A percentile compares a stretch with the other conserved stretches of the same genome.
These are phyloP conservation scores for Pygoscelis adeliae DNA, from an alignment of 2,113 vertebrate genomes.

Conservation along the genomic window DNA sequence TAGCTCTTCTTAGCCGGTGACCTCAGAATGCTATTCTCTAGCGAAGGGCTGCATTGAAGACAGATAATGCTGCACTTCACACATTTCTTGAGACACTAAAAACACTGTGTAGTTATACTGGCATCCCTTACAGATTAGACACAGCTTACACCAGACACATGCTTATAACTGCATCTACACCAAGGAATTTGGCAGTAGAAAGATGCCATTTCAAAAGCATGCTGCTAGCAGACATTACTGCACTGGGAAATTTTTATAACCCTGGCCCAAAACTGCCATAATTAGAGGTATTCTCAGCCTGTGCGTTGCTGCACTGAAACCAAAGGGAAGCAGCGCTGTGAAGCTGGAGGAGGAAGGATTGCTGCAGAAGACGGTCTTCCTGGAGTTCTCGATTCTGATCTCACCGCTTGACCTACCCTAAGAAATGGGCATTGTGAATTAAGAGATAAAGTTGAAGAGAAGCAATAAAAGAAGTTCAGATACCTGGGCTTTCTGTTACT, in stretches of 20 bases:
- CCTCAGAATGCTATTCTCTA: background rate
- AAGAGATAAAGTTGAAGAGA: background rate
- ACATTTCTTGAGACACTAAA: conserved; percentile 1
- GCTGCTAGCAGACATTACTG: background rate
- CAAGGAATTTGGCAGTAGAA: background rate
- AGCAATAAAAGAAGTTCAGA: background rate
- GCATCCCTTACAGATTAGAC: conserved; percentile 14
- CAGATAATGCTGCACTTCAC: background rate
- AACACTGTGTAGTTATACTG: background rate
- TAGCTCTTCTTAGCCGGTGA: background rate
- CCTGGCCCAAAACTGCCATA: background rate
- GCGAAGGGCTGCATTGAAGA: background rate
- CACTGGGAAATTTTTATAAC: background rate
- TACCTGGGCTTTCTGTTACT: background rate
- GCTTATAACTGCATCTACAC: background rate
- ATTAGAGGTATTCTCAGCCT: background rate
- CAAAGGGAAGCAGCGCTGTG: background rate
- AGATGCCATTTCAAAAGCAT: background rate
- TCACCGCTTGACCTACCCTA: background rate
- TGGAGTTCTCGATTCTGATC: background rate
- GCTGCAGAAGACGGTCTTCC: background rate
- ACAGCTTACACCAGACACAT: background rate
- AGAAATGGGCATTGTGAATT: background rate
- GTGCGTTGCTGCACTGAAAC: background rate
- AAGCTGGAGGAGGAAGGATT: background rate